Base-by-base conservation (phyloP, 2,113 vertebrate genomes). In the Patagioenas fasciata region DNA sequence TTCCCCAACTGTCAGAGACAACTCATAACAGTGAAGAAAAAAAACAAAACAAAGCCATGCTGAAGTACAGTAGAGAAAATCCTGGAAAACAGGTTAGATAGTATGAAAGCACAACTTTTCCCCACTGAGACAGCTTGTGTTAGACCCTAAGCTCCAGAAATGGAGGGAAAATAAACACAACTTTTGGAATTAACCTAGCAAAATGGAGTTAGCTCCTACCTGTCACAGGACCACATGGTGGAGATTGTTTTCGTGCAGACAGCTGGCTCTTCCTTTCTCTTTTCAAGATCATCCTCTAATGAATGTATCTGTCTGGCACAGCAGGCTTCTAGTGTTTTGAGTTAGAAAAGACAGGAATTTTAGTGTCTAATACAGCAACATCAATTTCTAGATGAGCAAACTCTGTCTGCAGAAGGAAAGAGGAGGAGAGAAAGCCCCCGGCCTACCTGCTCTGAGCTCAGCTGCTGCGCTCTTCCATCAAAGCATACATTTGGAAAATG, bases 131-230 rank as follows among this genome's bases (percentile, higher is more conserved):
- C 32, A 29, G 42, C n/a, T 90, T 70, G 40, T 0, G 0, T 72
- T 82, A 66, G 60, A 83, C 64, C 42, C 11, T 5, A 79, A 81
- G 44, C 53, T 80, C 53, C 72, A 88, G 67, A 84, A 79, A 65
- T 32, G 11, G 60, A 70, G 34, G 42, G n/a, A 67, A 86, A 83
- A 91, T 40, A 78, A 86, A 86, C 69, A 75, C 36, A 53, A n/a
- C 44, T 81, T 96, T 87, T 91, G 57, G 57, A 97, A 84, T 48
- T 89, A 81, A 85, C 78, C 73, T 86, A 80, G 44, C 16, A 69
- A 85, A 87, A 79, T 60, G 56, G 38, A 84, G 65, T 29, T 92
- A 56, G 47, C 34, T 84, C 56, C 56, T 5, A 8, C 42, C 77
- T 92, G 69, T 86, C 61, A 54, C 57, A 70, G 70, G 42, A 67